phyloP scores from a whole-genome alignment of 2,888 invertebrate genomes.

The Eilema depressum region DNA sequence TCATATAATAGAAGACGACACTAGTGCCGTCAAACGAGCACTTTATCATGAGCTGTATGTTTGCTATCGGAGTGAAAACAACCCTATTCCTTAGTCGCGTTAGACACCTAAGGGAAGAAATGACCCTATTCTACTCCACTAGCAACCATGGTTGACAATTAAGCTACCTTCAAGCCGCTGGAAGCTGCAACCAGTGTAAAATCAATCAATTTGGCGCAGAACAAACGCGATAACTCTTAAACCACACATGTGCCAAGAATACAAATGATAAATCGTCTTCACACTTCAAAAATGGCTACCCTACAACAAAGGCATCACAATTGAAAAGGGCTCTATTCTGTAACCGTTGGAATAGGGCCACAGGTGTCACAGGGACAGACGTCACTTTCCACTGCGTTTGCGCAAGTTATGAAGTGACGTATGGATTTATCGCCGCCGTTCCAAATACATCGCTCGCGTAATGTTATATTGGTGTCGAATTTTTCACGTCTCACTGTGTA shows the following conservation, averaged over 20 bases:
- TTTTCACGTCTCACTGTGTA: constrained; percentile 37
- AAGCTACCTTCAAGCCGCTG: neutral
- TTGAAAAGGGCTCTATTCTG: constrained; percentile 43
- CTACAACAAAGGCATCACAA: constrained; percentile 30
- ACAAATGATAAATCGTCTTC: constrained; percentile 36
- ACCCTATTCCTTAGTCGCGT: too few relatives aligned
- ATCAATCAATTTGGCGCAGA: constrained; percentile 13
- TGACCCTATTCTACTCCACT: too few relatives aligned
- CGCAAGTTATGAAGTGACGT: constrained; percentile 52
- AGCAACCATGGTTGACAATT: too few relatives aligned
- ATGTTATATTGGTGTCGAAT: constrained; percentile 48
- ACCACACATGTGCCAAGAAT: constrained; percentile 24
- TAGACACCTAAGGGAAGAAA: too few relatives aligned
- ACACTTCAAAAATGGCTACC: constrained; percentile 26
- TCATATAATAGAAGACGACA: too few relatives aligned
- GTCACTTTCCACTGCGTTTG: constrained; percentile 61
- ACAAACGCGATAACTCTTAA: constrained; percentile 19
- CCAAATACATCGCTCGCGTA: constrained; percentile 45
- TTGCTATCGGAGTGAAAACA: too few relatives aligned
- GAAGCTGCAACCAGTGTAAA: constrained; percentile 10
- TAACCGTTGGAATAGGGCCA: constrained; percentile 31
- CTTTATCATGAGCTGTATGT: too few relatives aligned
- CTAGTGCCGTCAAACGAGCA: too few relatives aligned
- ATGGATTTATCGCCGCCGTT: constrained; percentile 50
- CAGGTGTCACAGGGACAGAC: constrained; percentile 48